Base-by-base conservation (phyloP, 2,113 vertebrate genomes). In the Gasterosteus aculeatus region DNA sequence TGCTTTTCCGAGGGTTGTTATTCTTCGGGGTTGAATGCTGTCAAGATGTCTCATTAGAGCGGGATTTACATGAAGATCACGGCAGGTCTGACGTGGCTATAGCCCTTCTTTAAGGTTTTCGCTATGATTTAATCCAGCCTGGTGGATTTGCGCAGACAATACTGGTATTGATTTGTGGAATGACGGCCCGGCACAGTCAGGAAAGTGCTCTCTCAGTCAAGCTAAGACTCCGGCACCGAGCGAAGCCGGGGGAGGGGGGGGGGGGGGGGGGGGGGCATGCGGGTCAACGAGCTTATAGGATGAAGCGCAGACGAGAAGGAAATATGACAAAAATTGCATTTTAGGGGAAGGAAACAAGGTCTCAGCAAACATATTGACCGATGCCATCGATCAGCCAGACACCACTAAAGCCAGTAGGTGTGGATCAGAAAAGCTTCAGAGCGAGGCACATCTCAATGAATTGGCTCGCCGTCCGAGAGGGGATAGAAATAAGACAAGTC, bases 331-430 rank as follows among this genome's bases (percentile, higher is more conserved):
- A 80, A 73, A 64, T 69, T 5, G 72, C 35, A 75, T 75, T 87
- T 88, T 42, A 61, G 56, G 46, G 57, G 58, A 71, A 79, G 78
- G 82, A 87, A 91, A 82, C 69, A 80, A 66, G 71, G 84, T 81
- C 76, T 84, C 47, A 53, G 87, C 82, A 89, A 89, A 93, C 87
- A 91, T 82, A 92, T 91, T 54, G 89, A 91, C 66, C 16, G 70
- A 29, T 53, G 83, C 44, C 66, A 92, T 89, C 66, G 90, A 92
- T 85, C 82, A 61, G 64, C 54, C 26, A 60, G 77, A 83, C 74
- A 77, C 81, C 86, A 85, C 82, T 88, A 85, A 87, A 91, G 82
- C 75, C 81, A 76, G 82, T 76, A 69, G 78, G 78, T 80, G 41
- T 46, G 82, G 70, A 88, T 83, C 62, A 75, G 62, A 38, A 35